Base-by-base conservation (phyloP, 2,113 vertebrate species). In the Callopanchax toddi region DNA sequence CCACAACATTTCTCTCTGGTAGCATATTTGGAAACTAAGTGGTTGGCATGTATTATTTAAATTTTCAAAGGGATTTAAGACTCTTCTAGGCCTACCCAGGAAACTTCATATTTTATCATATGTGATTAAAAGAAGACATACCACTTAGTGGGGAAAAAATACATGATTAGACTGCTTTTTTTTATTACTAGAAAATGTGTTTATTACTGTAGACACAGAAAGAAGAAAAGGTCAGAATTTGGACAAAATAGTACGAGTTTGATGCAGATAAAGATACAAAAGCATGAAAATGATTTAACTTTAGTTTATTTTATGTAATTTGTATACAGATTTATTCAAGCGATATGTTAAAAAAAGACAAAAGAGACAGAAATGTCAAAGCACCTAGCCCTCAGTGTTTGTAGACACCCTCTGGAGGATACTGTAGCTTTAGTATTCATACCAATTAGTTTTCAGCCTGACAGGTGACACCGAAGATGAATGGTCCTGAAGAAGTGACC, bases 401-500 rank as follows among this genome's bases (percentile, higher is more conserved):
- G 58, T 15, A 13, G 18, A 22, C 20, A 56, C 11, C 56, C 44
- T 16, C 15, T 3, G 25, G 18, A 5, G 26, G 22, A 56, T 11
- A 32, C 15, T 21, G n/a, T 42, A 22, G 15, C 46, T 25, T 55
- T 46, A 29, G 20, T 25, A 66, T 63, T 64, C 34, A 49, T 25
- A 43, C 46, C 29, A 32, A 32, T 32, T 32, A 32, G 10, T 32
- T 32, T 3, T 4, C 6, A 32, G 10, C 29, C 44, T 67, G 58
- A 71, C 46, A 53, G 34, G 45, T 52, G 69, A 40, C 37, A 17
- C 25, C 51, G 9, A 25, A 67, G 37, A 76, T 63, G 5, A 80
- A 64, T 46, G 29, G 17, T 51, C 9, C 29, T 3, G 2, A 32
- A 39, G 60, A 56, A 17, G 9, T 1, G 8, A 12, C 34, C 12